Percentiles rank a stretch among this genome's conserved stretches.
Conservation (phyloP, 2,113 vertebrate genomes). For the Cyanistes caeruleus region DNA sequence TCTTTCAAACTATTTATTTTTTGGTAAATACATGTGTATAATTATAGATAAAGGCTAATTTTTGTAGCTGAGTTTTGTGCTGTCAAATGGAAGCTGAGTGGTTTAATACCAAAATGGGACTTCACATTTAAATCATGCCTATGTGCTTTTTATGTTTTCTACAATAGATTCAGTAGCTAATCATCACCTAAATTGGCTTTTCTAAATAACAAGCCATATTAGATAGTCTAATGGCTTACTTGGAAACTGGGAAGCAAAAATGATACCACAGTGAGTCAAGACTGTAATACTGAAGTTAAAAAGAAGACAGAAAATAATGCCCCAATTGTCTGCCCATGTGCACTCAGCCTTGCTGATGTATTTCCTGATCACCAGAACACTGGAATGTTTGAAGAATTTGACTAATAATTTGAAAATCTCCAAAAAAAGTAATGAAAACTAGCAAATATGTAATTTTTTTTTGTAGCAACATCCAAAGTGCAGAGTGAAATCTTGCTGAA, state of each 20-base stretch:
- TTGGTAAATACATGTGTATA: neutral
- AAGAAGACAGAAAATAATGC: neutral
- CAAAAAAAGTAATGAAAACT: neutral
- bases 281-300: neutral
- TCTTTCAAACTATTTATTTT: constrained; percentile 42
- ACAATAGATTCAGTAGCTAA: neutral
- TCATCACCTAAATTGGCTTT: constrained; percentile 15
- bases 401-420: neutral
- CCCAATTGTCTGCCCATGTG: neutral
- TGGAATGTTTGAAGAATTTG: neutral
- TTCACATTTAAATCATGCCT: constrained; percentile 15
- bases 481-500: neutral
- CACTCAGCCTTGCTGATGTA: neutral
- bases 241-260: neutral
- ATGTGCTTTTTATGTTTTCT: neutral
- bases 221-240: neutral
- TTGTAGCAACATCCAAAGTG: neutral
- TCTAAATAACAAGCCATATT: neutral
- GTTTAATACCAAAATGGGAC: neutral
- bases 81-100: constrained; percentile 8
- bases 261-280: neutral
- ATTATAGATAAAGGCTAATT: constrained; percentile 36
- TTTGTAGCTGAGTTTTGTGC: neutral
- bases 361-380: neutral
- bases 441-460: rapidly evolving